phyloP scores from a whole-genome alignment of 1,140 invertebrate species.

The Polypedilum pembai region DNA sequence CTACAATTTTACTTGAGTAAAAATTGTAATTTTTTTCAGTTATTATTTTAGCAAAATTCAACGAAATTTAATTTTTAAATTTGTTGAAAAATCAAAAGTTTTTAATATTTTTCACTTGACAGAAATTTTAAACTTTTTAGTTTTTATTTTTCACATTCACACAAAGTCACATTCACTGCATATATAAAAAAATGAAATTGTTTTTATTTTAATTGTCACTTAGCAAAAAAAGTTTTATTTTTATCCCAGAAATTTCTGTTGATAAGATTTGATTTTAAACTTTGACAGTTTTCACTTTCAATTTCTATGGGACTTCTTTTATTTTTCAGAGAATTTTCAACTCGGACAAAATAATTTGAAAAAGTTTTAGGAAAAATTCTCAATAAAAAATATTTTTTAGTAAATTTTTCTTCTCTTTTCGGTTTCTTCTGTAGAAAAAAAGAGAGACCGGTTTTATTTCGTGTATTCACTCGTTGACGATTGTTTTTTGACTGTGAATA shows the following conservation, averaged over 20 bases:
- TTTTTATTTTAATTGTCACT: not conserved
- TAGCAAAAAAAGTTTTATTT: not conserved
- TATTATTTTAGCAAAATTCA: no score
- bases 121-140: not conserved
- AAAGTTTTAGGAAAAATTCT: not conserved
- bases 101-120: no score
- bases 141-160: conserved; percentile 1
- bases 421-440: not conserved
- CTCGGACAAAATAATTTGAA: not conserved
- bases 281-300: not conserved
- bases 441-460: conserved; percentile 18
- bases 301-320: not conserved
- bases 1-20: no score
- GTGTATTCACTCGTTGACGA: conserved; percentile 25
- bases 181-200: not conserved
- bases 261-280: not conserved
- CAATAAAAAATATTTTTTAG: not conserved
- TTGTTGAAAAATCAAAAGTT: no score
- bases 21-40: no score
- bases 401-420: not conserved
- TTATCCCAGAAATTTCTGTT: not conserved
- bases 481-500: conserved; percentile 27
- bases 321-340: no score
- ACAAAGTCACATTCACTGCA: not conserved
- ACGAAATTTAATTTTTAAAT: no score